Conservation (phyloP, 2,797 vertebrate species). For the Triplophysa bombifrons region DNA sequence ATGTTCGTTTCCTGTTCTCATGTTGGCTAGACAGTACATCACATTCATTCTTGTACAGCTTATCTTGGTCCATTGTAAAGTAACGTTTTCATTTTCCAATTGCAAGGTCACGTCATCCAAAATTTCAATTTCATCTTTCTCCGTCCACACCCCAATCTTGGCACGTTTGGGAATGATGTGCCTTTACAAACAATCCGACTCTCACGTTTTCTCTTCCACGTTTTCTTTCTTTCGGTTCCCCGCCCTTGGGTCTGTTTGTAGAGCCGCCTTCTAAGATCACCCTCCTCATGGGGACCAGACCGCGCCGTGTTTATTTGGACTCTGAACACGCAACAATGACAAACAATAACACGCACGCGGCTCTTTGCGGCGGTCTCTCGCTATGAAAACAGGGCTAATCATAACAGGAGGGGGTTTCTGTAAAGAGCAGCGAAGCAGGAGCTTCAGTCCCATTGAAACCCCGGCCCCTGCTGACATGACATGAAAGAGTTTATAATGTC, state of each 20-base stretch:
- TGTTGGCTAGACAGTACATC: conserved; percentile 11
- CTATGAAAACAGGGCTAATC: conserved; percentile 50
- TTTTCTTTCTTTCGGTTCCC: not conserved
- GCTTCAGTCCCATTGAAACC: conserved; percentile 68
- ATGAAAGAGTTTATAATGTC: conserved; percentile 61
- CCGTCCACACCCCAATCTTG: not conserved
- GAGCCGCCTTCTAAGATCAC: conserved; percentile 18
- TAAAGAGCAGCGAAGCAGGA: conserved; percentile 14
- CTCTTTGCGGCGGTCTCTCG: conserved; percentile 8
- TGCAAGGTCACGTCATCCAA: conserved; percentile 22
- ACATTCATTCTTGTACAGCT: conserved; percentile 19
- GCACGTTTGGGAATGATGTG: not conserved
- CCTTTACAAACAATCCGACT: not conserved
- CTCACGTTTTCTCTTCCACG: not conserved
- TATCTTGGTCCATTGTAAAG: conserved; percentile 51
- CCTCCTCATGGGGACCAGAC: conserved; percentile 28
- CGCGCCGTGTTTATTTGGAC: conserved; percentile 55
- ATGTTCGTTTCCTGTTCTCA: not conserved
- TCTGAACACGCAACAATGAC: conserved; percentile 52
- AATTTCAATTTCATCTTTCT: conserved; percentile 13
- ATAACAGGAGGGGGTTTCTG: conserved; percentile 45
- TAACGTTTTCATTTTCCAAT: conserved; percentile 33
- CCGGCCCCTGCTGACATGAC: conserved; percentile 63
- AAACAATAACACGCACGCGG: conserved; percentile 21
- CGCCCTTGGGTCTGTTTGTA: conserved; percentile 4